phyloP scores from a whole-genome alignment of 2,797 vertebrate genomes.

The Chromobotia macracanthus region DNA sequence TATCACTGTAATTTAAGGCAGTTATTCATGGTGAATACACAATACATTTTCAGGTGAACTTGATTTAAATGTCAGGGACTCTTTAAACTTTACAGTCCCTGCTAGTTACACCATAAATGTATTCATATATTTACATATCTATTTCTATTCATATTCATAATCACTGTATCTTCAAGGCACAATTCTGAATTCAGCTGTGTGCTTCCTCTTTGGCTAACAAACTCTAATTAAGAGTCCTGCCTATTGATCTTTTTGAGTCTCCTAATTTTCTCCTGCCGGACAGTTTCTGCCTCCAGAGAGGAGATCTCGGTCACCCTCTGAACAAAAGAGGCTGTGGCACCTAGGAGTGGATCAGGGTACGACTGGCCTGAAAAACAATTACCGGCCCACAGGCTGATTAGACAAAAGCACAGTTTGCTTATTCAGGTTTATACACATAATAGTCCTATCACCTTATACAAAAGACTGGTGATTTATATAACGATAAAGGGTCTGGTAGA shows the following conservation, averaged over 20 bases:
- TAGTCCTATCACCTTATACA: background rate
- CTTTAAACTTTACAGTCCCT: background rate
- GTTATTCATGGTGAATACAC: slow-evolving; percentile 8
- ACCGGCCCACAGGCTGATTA: slow-evolving; percentile 8
- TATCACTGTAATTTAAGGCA: slow-evolving; percentile 7
- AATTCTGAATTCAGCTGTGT: slow-evolving; percentile 63
- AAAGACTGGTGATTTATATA: slow-evolving; percentile 23
- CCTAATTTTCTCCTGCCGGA: slow-evolving; percentile 73
- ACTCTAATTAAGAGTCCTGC: slow-evolving; percentile 63
- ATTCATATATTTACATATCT: background rate
- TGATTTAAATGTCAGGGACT: background rate
- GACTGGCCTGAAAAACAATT: slow-evolving; percentile 61
- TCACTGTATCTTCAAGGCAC: slow-evolving; percentile 63
- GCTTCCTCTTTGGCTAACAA: slow-evolving; percentile 44
- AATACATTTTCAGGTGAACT: background rate
- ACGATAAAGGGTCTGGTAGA: background rate
- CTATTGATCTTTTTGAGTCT: slow-evolving; percentile 69
- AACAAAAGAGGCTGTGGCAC: slow-evolving; percentile 70
- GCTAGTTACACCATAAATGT: background rate
- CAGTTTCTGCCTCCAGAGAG: slow-evolving; percentile 71
- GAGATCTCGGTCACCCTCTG: slow-evolving; percentile 75
- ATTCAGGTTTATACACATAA: slow-evolving; percentile 35
- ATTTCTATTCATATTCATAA: too few species aligned
- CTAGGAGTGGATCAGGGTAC: slow-evolving; percentile 71
- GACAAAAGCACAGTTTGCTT: slow-evolving; percentile 21